Evolutionary conservation across 2,113 vertebrate genomes (phyloP).

Genomic region (Potamarius usumacintae): DNA sequence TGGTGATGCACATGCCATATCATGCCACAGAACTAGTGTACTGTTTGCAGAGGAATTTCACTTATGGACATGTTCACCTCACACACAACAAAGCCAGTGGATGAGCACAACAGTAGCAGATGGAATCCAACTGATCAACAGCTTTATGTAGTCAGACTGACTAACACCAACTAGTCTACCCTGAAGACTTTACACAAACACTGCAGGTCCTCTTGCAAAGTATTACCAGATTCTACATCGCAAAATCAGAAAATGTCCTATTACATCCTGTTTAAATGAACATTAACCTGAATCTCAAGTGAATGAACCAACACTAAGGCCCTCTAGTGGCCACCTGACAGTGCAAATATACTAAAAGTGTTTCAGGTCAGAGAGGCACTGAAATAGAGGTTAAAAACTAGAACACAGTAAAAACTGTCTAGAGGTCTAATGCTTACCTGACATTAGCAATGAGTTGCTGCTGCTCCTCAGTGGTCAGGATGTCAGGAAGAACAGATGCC

Average conservation of each 20-base stretch:
- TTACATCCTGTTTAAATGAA: not conserved
- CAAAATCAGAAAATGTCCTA: not conserved
- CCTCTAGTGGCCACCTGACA: constrained; percentile 43
- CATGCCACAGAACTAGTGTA: constrained; percentile 38
- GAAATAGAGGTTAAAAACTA: constrained; percentile 45
- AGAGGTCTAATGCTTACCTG: constrained; percentile 75
- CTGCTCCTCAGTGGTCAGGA: constrained; percentile 80
- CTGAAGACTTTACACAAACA: not conserved
- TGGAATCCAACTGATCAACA: constrained; percentile 20
- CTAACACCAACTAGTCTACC: not conserved
- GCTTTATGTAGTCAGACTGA: not conserved
- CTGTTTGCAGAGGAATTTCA: constrained; percentile 17
- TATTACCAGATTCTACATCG: not conserved
- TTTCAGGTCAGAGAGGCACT: constrained; percentile 35
- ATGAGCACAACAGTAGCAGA: constrained; percentile 42
- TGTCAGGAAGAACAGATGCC: constrained; percentile 81
- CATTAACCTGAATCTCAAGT: not conserved
- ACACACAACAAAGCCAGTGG: constrained; percentile 16
- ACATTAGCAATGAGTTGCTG: constrained; percentile 86
- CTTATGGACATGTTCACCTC: not conserved
- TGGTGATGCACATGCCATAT: constrained; percentile 23
- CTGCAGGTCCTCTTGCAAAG: not conserved
- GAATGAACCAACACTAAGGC: not conserved
- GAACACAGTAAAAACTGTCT: constrained; percentile 9
- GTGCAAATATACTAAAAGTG: constrained; percentile 12